Conservation (phyloP, 2,888 invertebrate genomes). For the Tetragnatha montana region DNA sequence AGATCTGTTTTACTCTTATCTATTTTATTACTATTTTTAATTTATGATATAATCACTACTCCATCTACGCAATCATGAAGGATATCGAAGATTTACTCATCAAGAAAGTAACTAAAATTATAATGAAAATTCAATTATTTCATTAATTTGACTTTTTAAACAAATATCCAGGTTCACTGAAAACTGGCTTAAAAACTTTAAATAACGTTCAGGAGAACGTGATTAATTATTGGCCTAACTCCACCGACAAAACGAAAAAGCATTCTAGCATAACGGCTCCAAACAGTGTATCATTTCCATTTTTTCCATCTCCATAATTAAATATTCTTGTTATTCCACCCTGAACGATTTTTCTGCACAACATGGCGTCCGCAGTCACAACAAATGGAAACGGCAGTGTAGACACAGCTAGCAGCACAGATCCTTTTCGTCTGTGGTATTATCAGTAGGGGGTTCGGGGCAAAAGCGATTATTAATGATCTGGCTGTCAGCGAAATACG, state of each 20-base stretch:
- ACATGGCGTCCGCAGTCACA: neutral
- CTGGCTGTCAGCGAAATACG: constrained; percentile 59
- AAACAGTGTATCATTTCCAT: neutral
- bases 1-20: too few species aligned
- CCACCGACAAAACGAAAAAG: neutral
- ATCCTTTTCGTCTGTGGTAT: constrained; percentile 12
- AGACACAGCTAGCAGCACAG: neutral
- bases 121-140: neutral
- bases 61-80: too few species aligned
- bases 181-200: neutral
- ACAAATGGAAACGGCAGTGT: neutral
- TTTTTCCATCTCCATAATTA: neutral
- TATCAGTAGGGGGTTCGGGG: constrained; percentile 43
- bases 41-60: too few species aligned
- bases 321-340: neutral
- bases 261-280: neutral
- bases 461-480: constrained; percentile 59
- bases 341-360: neutral
- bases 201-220: neutral
- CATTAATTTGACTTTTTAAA: neutral
- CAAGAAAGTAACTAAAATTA: neutral
- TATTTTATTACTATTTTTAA: too few species aligned
- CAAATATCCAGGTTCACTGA: neutral
- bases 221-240: neutral
- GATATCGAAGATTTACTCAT: too few species aligned